Percentiles rank a stretch among this genome's conserved stretches.
These are phyloP conservation scores for Hirtodrosophila histrioides DNA, from an alignment of 2,888 invertebrate genomes.

Conservation along the genomic window DNA sequence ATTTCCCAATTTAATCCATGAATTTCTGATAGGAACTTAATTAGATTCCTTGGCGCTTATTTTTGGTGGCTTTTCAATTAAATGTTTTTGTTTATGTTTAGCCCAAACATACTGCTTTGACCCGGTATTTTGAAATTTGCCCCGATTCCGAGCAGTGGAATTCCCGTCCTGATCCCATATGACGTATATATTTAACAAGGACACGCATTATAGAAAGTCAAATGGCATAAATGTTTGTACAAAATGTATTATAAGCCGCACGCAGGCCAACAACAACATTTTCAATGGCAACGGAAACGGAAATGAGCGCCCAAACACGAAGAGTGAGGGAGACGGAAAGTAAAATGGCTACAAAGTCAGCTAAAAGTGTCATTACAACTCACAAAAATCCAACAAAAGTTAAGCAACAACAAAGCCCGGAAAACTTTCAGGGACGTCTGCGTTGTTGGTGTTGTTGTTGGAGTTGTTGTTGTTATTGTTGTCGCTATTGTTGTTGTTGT, in stretches of 20 bases:
- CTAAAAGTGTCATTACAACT: conserved; percentile 81
- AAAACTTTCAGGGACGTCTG: conserved; percentile 74
- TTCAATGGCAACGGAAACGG: conserved; percentile 68
- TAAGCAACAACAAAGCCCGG: conserved; percentile 37
- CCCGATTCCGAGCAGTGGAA: no score
- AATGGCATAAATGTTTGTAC: conserved; percentile 51
- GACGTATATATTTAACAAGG: neutral
- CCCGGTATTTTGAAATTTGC: no score
- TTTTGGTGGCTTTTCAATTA: no score
- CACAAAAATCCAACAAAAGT: conserved; percentile 62
- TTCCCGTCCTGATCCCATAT: no score
- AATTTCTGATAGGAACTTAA: no score
- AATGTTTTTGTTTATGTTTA: no score
- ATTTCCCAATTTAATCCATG: no score
- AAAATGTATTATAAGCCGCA: conserved; percentile 78
- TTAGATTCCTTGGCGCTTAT: no score
- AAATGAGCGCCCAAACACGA: conserved; percentile 44
- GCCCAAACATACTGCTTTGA: no score
- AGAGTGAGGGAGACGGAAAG: conserved; percentile 8
- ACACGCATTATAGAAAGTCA: conserved; percentile 30
- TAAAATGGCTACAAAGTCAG: conserved; percentile 79
- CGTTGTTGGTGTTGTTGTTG: conserved; percentile 20
- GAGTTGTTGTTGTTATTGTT: conserved; percentile 18
- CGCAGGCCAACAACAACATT: conserved; percentile 32
- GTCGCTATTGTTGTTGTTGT: conserved; percentile 28